Evolutionary conservation across 1,140 invertebrate species (phyloP).

Genomic region (Drosophila mojavensis): DNA sequence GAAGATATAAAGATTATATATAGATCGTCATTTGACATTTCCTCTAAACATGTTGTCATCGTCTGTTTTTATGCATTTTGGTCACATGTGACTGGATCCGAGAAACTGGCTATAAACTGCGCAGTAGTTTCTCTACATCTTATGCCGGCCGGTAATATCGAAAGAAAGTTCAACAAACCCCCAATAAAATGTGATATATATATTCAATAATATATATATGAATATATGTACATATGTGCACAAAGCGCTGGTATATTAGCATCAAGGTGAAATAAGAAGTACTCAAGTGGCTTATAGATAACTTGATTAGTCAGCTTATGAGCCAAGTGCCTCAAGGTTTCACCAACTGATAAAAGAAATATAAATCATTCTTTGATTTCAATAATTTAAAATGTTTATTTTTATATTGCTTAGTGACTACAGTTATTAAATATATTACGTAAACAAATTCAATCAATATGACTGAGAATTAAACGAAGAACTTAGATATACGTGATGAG

Average conservation of each 20-base stretch:
- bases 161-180: constrained; percentile 17
- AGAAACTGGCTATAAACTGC: constrained; percentile 16
- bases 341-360: constrained; percentile 52
- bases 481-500: constrained; percentile 35
- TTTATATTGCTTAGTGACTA: constrained; percentile 51
- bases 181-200: not conserved
- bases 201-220: not conserved
- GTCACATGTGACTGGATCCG: constrained; percentile 4
- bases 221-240: constrained; percentile 5
- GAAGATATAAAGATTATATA: not conserved
- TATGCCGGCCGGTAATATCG: not conserved
- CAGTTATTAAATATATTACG: constrained; percentile 26
- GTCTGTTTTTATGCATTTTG: not conserved
- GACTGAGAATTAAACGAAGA: constrained; percentile 59
- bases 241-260: constrained; percentile 21
- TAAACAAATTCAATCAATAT: constrained; percentile 58
- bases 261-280: constrained; percentile 54
- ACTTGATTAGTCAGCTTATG: constrained; percentile 12
- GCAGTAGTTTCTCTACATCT: not conserved
- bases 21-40: not conserved
- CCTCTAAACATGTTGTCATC: not conserved
- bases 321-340: constrained; percentile 53
- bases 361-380: constrained; percentile 10
- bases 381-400: constrained; percentile 24
- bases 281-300: constrained; percentile 20